Conservation (phyloP, 2,797 vertebrate genomes). For the Platyrinchus mystaceus region DNA sequence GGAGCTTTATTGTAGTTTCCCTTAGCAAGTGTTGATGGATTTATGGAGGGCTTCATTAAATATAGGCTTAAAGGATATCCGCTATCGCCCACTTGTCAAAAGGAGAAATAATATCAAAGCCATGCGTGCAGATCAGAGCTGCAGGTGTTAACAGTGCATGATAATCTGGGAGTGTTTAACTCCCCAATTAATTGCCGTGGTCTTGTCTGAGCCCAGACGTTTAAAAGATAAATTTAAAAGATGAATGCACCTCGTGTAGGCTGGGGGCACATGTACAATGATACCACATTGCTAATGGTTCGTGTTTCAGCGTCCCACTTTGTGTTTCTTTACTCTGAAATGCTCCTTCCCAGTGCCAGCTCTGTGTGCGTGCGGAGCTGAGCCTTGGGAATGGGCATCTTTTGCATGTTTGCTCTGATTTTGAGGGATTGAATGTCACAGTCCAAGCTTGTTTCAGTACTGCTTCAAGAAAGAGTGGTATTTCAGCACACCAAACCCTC, state of each 20-base stretch:
- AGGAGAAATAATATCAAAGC: constrained; percentile 63
- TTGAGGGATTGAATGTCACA: background rate
- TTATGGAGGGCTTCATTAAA: constrained; percentile 74
- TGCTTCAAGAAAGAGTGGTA: background rate
- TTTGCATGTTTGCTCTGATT: background rate
- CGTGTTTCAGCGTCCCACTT: background rate
- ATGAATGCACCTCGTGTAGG: constrained; percentile 10
- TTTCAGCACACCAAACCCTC: background rate
- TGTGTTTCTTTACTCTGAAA: background rate
- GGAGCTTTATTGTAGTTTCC: constrained; percentile 65
- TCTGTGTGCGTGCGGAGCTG: rapidly evolving
- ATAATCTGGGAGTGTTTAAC: constrained; percentile 57
- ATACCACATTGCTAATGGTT: background rate
- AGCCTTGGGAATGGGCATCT: background rate
- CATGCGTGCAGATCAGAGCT: constrained; percentile 29
- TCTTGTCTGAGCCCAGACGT: constrained; percentile 28
- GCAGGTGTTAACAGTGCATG: constrained; percentile 69
- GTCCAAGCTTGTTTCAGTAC: background rate
- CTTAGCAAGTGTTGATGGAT: constrained; percentile 70
- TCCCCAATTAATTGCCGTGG: constrained; percentile 34
- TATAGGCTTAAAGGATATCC: constrained; percentile 74
- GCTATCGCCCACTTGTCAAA: constrained; percentile 66
- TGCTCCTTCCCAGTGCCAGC: background rate
- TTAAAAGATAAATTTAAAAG: constrained; percentile 59
- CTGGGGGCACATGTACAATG: background rate